Evolutionary conservation across 2,888 invertebrate genomes (phyloP).

Genomic region (Chloroclysta siterata): DNA sequence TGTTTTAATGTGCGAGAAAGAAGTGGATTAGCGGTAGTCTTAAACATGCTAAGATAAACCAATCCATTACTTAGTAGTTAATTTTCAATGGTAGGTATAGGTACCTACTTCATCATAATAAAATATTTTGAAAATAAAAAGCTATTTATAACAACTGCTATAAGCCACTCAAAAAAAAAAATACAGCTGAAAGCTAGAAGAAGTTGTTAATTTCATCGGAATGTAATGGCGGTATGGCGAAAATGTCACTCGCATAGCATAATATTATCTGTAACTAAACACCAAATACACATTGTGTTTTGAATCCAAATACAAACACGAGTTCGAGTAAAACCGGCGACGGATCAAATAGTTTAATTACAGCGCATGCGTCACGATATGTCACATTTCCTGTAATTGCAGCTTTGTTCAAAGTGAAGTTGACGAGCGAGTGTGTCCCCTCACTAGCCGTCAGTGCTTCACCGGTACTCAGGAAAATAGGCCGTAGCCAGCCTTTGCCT

Average conservation of each 20-base stretch:
- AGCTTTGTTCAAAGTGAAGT: conserved; percentile 43
- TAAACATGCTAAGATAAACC: background rate
- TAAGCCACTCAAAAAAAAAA: background rate
- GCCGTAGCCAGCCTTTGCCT: conserved; percentile 63
- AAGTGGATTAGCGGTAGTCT: too few relatives aligned
- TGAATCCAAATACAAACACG: conserved; percentile 29
- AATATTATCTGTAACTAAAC: conserved; percentile 17
- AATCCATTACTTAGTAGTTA: background rate
- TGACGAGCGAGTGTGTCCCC: conserved; percentile 44
- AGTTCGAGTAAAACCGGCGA: conserved; percentile 43
- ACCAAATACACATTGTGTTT: conserved; percentile 16
- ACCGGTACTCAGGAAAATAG: conserved; percentile 70
- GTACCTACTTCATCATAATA: too few relatives aligned
- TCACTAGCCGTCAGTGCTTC: conserved; percentile 60
- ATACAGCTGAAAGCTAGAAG: too few relatives aligned
- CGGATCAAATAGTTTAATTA: conserved; percentile 28
- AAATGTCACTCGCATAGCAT: background rate
- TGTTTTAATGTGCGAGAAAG: too few relatives aligned
- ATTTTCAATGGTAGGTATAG: too few relatives aligned
- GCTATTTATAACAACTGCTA: too few relatives aligned
- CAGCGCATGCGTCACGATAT: conserved; percentile 54
- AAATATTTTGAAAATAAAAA: too few relatives aligned
- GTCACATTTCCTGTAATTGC: conserved; percentile 54
- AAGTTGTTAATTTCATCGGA: background rate
- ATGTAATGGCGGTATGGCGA: background rate